Evolutionary conservation across 2,888 invertebrate genomes (phyloP).

Genomic region (Xestia c-nigrum): DNA sequence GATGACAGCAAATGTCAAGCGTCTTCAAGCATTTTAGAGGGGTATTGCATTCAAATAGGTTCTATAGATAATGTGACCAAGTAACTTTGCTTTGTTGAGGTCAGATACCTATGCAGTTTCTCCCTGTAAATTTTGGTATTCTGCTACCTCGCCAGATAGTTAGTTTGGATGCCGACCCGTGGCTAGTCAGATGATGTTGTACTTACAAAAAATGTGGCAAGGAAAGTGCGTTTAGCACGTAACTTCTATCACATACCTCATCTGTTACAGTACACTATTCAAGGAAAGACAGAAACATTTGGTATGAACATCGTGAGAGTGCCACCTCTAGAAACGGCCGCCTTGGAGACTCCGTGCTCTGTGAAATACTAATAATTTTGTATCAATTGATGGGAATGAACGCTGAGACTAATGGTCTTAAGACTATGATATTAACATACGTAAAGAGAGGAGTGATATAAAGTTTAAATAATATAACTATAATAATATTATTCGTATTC

Average conservation of each 20-base stretch:
- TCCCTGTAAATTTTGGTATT: background rate
- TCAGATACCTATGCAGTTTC: background rate
- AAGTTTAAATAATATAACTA: constrained; percentile 34
- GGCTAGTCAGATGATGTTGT: background rate
- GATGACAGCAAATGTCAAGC: background rate
- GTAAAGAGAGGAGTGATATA: constrained; percentile 39
- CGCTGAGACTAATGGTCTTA: constrained; percentile 65
- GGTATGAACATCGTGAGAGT: background rate
- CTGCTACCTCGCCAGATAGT: background rate
- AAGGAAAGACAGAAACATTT: background rate
- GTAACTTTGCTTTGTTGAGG: background rate
- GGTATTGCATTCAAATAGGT: background rate
- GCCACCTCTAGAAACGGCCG: background rate
- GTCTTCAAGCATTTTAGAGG: background rate
- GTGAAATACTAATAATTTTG: constrained; percentile 54
- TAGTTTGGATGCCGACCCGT: background rate
- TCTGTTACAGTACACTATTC: background rate
- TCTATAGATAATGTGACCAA: background rate
- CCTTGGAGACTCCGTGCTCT: background rate
- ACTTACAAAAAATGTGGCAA: background rate
- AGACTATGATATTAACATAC: constrained; percentile 62
- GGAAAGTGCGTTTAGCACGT: background rate
- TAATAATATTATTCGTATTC: background rate
- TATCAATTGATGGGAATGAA: constrained; percentile 69
- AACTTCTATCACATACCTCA: background rate